A percentile compares a stretch with the other conserved stretches of the same genome.
Evolutionary conservation across 2,888 invertebrate genomes (phyloP).

Genomic region (Tricholauxania praeusta): DNA sequence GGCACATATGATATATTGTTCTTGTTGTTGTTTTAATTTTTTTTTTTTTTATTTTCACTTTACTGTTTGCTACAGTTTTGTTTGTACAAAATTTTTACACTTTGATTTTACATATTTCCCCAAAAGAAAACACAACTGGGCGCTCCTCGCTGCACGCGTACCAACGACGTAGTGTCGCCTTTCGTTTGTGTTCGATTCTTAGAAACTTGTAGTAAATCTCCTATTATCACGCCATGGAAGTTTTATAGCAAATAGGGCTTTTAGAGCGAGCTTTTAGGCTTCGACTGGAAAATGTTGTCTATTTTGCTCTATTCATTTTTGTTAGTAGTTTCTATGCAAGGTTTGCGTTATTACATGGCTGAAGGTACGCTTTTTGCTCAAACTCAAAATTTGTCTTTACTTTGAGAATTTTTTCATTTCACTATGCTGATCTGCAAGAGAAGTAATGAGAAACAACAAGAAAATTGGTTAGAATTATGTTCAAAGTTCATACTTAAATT

Average conservation of each 20-base stretch:
- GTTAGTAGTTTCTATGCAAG: too few species aligned
- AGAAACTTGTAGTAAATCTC: constrained; percentile 1
- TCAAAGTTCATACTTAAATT: too few species aligned
- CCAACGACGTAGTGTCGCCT: constrained; percentile 24
- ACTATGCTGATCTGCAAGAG: too few species aligned
- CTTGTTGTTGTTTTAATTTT: constrained; percentile 15
- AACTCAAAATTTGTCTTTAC: too few species aligned
- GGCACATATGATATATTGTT: neutral
- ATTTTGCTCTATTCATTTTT: neutral
- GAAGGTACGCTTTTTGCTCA: too few species aligned
- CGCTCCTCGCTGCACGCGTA: constrained; percentile 34
- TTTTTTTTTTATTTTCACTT: constrained; percentile 31
- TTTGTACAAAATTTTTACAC: constrained; percentile 35
- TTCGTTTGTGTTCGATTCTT: neutral
- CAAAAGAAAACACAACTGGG: neutral
- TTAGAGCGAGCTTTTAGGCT: constrained; percentile 2
- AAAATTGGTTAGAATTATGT: too few species aligned
- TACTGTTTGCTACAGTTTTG: constrained; percentile 42
- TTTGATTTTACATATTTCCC: too few species aligned
- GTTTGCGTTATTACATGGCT: too few species aligned
- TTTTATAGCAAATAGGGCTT: neutral
- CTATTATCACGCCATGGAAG: constrained; percentile 1
- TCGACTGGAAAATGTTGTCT: neutral
- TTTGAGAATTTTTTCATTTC: too few species aligned
- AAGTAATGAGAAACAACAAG: too few species aligned